These are phyloP conservation scores for Ascaphus truei DNA, from an alignment of 2,113 vertebrate genomes.

Conservation along the genomic window DNA sequence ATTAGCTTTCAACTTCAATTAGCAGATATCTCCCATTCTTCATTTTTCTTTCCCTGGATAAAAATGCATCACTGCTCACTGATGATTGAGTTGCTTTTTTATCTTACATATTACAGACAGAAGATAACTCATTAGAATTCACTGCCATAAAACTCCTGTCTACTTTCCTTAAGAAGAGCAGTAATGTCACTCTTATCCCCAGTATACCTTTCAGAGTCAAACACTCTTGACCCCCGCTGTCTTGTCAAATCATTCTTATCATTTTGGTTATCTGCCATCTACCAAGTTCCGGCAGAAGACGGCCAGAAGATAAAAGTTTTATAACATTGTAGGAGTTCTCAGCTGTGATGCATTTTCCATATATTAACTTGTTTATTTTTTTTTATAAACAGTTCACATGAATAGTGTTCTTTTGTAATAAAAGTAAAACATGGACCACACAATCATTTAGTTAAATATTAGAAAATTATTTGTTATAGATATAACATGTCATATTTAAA, in stretches of 20 bases:
- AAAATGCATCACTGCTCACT: constrained; percentile 4
- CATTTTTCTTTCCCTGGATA: background rate
- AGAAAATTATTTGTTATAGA: too few species aligned
- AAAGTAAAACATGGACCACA: too few species aligned
- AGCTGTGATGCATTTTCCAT: too few species aligned
- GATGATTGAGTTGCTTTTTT: constrained; percentile 31
- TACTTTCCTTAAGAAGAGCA: constrained; percentile 22
- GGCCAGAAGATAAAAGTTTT: background rate
- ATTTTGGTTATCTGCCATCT: constrained; percentile 31
- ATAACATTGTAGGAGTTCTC: background rate
- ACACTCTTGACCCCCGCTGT: constrained; percentile 14
- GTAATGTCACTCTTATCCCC: constrained; percentile 20
- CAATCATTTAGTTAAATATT: too few species aligned
- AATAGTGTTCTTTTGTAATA: too few species aligned
- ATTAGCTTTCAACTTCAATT: constrained; percentile 30
- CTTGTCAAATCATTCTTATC: constrained; percentile 31
- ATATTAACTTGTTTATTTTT: too few species aligned
- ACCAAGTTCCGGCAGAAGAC: background rate
- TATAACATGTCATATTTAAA: too few species aligned
- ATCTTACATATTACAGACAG: constrained; percentile 17
- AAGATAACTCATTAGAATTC: constrained; percentile 30
- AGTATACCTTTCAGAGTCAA: constrained; percentile 13
- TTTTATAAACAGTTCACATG: too few species aligned
- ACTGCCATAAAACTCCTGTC: constrained; percentile 18
- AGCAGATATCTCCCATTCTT: constrained; percentile 4